Conservation (phyloP, 2,113 vertebrate species). For the Axis porcinus region DNA sequence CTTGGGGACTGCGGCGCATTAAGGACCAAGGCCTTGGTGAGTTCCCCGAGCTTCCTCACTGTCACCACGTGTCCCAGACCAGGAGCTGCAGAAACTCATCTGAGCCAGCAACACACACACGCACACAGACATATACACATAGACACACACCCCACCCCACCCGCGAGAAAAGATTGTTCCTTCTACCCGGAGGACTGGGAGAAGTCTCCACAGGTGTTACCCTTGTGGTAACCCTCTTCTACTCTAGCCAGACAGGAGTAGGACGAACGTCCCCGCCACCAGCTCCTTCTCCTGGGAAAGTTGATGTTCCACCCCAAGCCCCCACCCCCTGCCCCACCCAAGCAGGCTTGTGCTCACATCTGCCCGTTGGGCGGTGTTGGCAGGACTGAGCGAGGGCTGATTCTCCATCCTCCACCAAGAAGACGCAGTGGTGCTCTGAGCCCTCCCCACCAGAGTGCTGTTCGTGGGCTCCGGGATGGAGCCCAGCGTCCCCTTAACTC, state of each 20-base stretch:
- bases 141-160: neutral
- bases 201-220: neutral
- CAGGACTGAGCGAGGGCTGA: neutral
- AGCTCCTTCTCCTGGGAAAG: too few species aligned
- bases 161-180: neutral
- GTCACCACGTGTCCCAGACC: fast-evolving
- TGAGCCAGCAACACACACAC: neutral
- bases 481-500: neutral
- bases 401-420: too few species aligned
- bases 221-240: neutral
- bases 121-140: fast-evolving
- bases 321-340: too few species aligned
- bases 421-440: neutral
- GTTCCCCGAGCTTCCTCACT: neutral
- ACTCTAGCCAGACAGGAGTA: neutral
- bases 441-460: neutral
- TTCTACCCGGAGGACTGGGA: neutral
- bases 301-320: neutral
- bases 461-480: neutral
- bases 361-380: neutral
- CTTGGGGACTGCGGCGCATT: too few species aligned
- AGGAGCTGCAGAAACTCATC: neutral
- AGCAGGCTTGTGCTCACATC: neutral
- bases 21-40: neutral
- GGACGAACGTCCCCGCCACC: fast-evolving